Base-by-base conservation (phyloP, 23 tunicate species). In the Styela clava region DNA sequence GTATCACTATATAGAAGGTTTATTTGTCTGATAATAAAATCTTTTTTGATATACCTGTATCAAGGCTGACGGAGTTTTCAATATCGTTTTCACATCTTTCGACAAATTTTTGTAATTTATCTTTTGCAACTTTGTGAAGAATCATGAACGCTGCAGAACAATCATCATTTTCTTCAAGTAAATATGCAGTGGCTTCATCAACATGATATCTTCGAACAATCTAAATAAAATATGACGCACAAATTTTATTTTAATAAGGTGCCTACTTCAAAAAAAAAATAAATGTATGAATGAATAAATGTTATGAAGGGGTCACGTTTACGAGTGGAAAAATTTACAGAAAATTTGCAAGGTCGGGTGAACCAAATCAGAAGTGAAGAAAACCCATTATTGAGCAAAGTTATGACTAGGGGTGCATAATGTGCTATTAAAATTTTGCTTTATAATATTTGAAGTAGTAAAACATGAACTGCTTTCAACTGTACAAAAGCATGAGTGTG, bases 141-240 rank as follows among this genome's bases (percentile, higher is more conserved):
- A 93, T 81, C 52, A 74, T 84, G 74, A 93, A 93, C 25, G 98
- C 98, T 0, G 89, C 89, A 23, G 73, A 83, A 85, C 74, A 61
- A 85, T 93, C 98, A 62, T 88, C 93, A 33, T 77, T 74, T 69
- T 87, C 81, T 76, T 93, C 98, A 16, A 93, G 84, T 37, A 93
- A 73, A 81, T 31, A 82, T 5, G 93, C 85, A 19, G 93, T 87
- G 61, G 98, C 98, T 80, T 87, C 93, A 80, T 87, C 91, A 37
- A 93, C 88, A 9, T 87, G 92, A 81, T 93, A 69, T 30, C 93
- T 84, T 69, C 83, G 68, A 36, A 88, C 93, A 37, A 93, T 84
- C 98, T 93, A 29, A 52, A 72, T 18, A 33, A 72, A 33, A 72
- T 24, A 25, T 65, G 70, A 65, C 63, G 20, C 18, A 20, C 20